Evolutionary conservation across 2,113 vertebrate genomes (phyloP).

Genomic region (Calidris pygmaea): DNA sequence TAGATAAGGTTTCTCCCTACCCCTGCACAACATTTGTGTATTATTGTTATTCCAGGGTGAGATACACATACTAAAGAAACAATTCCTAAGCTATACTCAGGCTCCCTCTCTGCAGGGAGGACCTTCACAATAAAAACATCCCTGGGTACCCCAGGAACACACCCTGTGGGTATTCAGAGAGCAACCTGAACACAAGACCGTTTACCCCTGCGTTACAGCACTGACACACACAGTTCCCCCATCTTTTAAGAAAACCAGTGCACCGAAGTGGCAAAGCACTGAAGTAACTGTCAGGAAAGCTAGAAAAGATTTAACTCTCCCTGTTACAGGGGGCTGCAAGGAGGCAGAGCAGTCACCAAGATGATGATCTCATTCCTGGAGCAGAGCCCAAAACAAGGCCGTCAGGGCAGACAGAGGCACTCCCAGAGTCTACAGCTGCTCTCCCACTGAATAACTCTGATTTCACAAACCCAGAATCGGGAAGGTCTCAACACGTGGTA

Average conservation of each 20-base stretch:
- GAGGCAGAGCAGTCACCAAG: background rate
- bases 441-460: background rate
- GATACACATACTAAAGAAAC: background rate
- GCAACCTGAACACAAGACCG: background rate
- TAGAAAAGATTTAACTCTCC: background rate
- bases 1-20: background rate
- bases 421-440: background rate
- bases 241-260: background rate
- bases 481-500: background rate
- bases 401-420: background rate
- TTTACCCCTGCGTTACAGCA: background rate
- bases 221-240: background rate
- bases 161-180: background rate
- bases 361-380: background rate
- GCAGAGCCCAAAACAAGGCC: background rate
- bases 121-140: constrained; percentile 49
- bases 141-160: constrained; percentile 48
- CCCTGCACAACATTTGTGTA: background rate
- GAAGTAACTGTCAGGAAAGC: background rate
- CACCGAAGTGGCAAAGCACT: background rate
- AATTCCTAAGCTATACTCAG: background rate
- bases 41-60: background rate
- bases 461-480: background rate
- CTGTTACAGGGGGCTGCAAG: background rate
- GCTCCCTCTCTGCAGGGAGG: constrained; percentile 34